A percentile compares a stretch with the other conserved stretches of the same genome.
Evolutionary conservation across 2,113 vertebrate genomes (phyloP).

Genomic region (Dipodomys spectabilis): DNA sequence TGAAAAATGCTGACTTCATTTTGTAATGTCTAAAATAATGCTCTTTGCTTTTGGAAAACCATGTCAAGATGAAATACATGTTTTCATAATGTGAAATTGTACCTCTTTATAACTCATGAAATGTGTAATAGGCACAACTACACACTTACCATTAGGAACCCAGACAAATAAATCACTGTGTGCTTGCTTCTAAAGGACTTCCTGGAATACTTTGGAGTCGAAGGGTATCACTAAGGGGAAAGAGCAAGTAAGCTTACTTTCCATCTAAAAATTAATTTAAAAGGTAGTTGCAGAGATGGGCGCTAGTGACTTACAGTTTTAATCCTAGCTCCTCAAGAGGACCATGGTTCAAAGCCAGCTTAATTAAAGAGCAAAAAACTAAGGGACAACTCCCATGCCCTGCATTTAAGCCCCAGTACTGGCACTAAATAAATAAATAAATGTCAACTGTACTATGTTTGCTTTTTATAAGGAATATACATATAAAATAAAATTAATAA

Average conservation of each 20-base stretch:
- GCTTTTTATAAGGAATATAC: slow-evolving; percentile 51
- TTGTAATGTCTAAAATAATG: slow-evolving; percentile 20
- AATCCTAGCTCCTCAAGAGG: no score
- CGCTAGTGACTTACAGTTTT: no score
- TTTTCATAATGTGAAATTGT: slow-evolving; percentile 44
- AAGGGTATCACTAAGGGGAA: background rate
- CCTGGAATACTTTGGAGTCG: background rate
- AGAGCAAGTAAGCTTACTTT: slow-evolving; percentile 1
- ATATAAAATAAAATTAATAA: slow-evolving; percentile 72
- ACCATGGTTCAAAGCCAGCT: no score
- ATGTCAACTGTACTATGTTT: background rate
- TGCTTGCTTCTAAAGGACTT: background rate
- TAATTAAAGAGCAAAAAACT: no score
- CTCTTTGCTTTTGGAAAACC: slow-evolving; percentile 27
- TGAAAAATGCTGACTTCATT: slow-evolving; percentile 54
- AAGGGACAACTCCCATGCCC: no score
- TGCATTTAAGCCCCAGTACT: no score
- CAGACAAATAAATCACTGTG: background rate
- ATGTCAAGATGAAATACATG: slow-evolving; percentile 37
- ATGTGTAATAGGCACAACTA: background rate
- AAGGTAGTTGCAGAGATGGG: slow-evolving; percentile 7
- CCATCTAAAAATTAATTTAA: slow-evolving; percentile 58
- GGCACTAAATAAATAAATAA: no score
- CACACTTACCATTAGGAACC: background rate
- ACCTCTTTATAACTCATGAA: background rate